Conservation (phyloP, 2,888 invertebrate genomes). For the Steromphala cineraria region DNA sequence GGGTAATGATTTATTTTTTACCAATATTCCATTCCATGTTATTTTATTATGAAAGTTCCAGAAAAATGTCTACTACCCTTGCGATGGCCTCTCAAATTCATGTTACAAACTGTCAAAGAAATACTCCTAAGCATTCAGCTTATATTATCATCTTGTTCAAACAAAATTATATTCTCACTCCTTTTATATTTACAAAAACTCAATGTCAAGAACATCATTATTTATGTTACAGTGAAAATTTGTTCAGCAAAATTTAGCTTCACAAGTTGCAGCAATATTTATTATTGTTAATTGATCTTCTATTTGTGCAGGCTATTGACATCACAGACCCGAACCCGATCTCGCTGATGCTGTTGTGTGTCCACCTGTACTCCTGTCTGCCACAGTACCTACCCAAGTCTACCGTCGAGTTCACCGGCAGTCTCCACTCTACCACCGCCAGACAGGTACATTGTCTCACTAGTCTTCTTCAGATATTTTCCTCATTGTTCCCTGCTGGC, state of each 20-base stretch:
- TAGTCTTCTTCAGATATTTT: too few species aligned
- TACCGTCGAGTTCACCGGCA: conserved; percentile 70
- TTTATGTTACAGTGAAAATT: not conserved
- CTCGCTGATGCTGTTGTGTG: conserved; percentile 69
- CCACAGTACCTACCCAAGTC: conserved; percentile 73
- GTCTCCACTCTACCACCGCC: conserved; percentile 66
- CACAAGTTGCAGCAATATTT: too few species aligned
- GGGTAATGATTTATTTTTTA: too few species aligned
- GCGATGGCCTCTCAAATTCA: too few species aligned
- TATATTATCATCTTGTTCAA: too few species aligned
- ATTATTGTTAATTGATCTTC: not conserved
- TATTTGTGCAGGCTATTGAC: conserved; percentile 71
- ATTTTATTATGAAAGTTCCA: too few species aligned
- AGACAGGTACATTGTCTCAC: conserved; percentile 63
- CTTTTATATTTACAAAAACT: too few species aligned
- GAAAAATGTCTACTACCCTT: too few species aligned
- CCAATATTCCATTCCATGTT: too few species aligned
- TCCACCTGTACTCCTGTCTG: conserved; percentile 71
- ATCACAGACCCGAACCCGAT: conserved; percentile 75
- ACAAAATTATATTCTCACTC: too few species aligned
- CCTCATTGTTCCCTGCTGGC: not conserved
- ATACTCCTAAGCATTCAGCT: too few species aligned
- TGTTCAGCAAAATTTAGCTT: not conserved
- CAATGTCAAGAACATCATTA: not conserved
- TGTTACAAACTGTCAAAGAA: too few species aligned